Evolutionary conservation across 2,888 invertebrate genomes (phyloP), one percentile per base, ranked within the genome.

Genomic region (Oscheius sp.): DNA sequence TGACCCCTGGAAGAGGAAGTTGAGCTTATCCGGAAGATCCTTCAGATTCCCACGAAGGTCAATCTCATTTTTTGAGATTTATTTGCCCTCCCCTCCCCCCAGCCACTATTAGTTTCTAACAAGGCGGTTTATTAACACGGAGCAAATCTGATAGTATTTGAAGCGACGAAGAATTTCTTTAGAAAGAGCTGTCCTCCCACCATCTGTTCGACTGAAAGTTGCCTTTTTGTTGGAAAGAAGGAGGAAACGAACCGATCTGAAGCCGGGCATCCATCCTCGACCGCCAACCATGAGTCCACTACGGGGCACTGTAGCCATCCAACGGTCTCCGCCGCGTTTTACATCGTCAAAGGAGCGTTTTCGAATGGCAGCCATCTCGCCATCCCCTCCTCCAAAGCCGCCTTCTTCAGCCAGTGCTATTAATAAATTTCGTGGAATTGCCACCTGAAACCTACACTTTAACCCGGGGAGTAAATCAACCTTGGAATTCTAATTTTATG

Each of bases 211-310:
- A 55, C 55, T 55, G 20, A 34, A 55, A 55, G 8, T 8, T 31
- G 12, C n/a, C 8, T n/a, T 10, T 31, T 10, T 31, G 10, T 31
- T 31, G 12, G 31, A n/a, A 8, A n/a, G 15, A 25, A 10, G n/a
- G 3, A 39, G n/a, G 23, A 63, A 67, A 31, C 63, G 46, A 10
- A 65, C 65, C 50, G 73, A 73, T 39, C 69, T 67, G 52, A 78
- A 78, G 69, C 78, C 78, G 23, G 78, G 78, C 74, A 78, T 71
- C 78, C 78, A 78, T 45, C 78, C 78, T 15, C 78, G 71, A 42
- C 78, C 78, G 15, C 73, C 71, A 66, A 78, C 72, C 75, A 78
- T 73, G n/a, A 75, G 53, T 3, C 78, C 78, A 37, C 73, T 71
- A 5, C 78, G 69, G 6, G 78, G 78, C 27, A 77, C 71, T 2